Evolutionary conservation across 2,113 vertebrate genomes (phyloP), one percentile per base, ranked within the genome.

Genomic region (Benitochromis conjunctus): DNA sequence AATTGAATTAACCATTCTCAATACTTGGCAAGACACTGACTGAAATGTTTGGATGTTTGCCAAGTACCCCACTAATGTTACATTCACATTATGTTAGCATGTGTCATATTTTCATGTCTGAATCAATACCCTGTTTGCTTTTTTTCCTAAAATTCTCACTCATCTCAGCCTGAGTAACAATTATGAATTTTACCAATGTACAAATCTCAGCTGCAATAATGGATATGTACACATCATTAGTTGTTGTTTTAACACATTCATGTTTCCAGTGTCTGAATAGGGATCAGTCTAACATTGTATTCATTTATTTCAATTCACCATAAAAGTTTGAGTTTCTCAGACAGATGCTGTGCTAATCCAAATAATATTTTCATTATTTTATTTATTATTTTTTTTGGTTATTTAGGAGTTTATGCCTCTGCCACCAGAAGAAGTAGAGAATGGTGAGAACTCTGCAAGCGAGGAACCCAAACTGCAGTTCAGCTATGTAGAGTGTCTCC

Each of bases 381-480:
- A 3, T 26, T 26, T 26, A 26, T 26, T 26, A 3, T 26, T 26
- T 26, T 26, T 26, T 26, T 26, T 2, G 3, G 46, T 43, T 64
- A 3, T 60, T 48, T 36, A 84, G 98, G 99, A 99, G 80, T 99
- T 97, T 74, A 99, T 99, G 98, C 99, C 99, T 0, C 96, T 98
- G 56, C 99, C 99, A 58, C 99, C 98, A 26, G 99, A 99, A 55
- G 98, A 99, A 90, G 97, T 96, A 26, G 99, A 99, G 92, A 99
- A 99, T 4, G 99, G 99, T 3, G 98, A 99, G 79, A 99, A 98
- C 41, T 92, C 98, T 0, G 95, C 96, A 1, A 97, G 74, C 4
- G 98, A 99, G 87, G 99, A 99, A 78, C 98, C 99, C 58, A 99
- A 99, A 92, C 85, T 99, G 9, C 98, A 99, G 12, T 99, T 99